Base-by-base conservation (phyloP, 53 echinoderm and acorn worm species). In the Mesocentrotus franciscanus region DNA sequence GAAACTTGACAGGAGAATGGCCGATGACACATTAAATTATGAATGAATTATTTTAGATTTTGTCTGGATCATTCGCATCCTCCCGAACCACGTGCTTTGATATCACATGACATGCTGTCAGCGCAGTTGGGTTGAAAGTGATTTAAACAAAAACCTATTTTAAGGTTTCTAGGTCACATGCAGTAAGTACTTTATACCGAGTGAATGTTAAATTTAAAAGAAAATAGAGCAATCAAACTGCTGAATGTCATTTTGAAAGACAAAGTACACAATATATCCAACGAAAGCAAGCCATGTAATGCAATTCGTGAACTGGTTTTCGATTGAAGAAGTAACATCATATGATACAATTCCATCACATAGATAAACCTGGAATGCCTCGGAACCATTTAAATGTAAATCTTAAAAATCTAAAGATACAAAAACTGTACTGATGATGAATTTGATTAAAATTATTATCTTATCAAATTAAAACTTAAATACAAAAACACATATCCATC, bases 21-120 rank as follows among this genome's bases (percentile, higher is more conserved):
- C 20, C 64, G 5, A 18, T 81, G 81, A 81, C 81, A 81, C 81
- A 81, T 42, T 6, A 81, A 81, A 7, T 20, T 39, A 36, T 20
- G 81, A 33, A 36, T 36, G 90, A 15, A 11, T 60, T 60, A 90
- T 90, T 90, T 90, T 90, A 59, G 59, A 60, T 59, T 90, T 17
- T 90, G 27, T 29, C 90, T 60, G 90, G 90, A 32, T 58, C 30
- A 60, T 14, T 58, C 90, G 30, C 90, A 90, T 90, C 58, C 60
- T 90, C 90, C n/a, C 11, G 8, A 18, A 60, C 90, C 90, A 90
- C 90, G 90, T 90, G 90, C 58, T n/a, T 5, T 56, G 55, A 20
- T 32, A 33, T 74, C 74, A 74, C 59, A 14, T 90, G 90, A 58
- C n/a, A 2, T 16, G 14, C 58, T 22, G 29, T 49, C 90, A 30